Evolutionary conservation across 2,797 vertebrate genomes (phyloP), one percentile per base, ranked within the genome.

Genomic region (Graptemys geographica): DNA sequence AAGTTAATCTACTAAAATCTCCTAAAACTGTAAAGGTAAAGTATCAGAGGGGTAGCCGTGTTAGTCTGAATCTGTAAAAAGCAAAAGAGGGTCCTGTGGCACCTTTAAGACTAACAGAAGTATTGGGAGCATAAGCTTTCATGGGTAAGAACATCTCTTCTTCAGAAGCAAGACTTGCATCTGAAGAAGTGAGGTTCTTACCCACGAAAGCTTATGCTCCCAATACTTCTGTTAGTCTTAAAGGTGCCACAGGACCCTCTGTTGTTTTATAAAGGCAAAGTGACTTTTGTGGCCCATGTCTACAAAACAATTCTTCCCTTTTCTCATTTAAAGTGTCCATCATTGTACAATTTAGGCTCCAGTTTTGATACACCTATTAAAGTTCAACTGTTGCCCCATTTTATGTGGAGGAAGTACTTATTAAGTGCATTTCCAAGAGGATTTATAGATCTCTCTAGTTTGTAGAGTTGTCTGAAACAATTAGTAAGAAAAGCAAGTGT

Each of bases 371-470:
- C n/a, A 41, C 21, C 37, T 37, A 41, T 41, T 41, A 37, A 72
- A 21, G 69, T 72, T 41, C 37, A 23, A 13, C 21, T 25, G n/a
- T 80, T 81, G n/a, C 27, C 16, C 37, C 23, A 83, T 33, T 55
- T 0, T 1, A 81, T 53, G 52, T 6, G 5, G 6, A 69, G 5
- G 8, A 83, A 83, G 1, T 51, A 51, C 51, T 51, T 65, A 65
- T 65, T 53, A 62, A 33, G 31, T 81, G 51, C 56, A 27, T 31
- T 87, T 87, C 11, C 15, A 79, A 52, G 49, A 21, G 27, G 1
- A 55, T 84, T 84, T 74, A 56, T 10, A 31, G 57, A 87, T 84
- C 57, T 65, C 12, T 52, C 31, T 3, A 41, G 11, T 52, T 79
- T 82, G 62, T 41, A 41, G 1, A 5, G 41, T 56, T 82, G 3